Conservation (phyloP, 1,140 invertebrate genomes). For the Caenorhabditis latens region DNA sequence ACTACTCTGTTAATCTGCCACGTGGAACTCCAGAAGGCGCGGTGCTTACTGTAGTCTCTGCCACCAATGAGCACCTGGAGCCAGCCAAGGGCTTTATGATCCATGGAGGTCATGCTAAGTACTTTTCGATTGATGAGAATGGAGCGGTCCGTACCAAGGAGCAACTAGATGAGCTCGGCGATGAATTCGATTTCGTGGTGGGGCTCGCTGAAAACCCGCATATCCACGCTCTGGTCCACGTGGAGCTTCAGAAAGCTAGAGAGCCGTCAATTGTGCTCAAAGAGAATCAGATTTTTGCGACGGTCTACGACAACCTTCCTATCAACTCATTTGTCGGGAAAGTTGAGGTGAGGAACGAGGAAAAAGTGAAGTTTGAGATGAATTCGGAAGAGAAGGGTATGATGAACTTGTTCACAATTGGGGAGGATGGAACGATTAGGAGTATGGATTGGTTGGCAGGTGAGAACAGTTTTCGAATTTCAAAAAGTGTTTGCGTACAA, state of each 20-base stretch:
- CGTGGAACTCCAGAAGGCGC: neutral
- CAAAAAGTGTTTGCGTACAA: too few relatives aligned
- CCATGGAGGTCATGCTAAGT: neutral
- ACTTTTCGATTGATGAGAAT: neutral
- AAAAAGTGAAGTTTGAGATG: constrained; percentile 38
- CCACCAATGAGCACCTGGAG: neutral
- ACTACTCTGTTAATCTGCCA: neutral
- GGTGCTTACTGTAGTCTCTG: constrained; percentile 14
- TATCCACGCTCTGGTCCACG: neutral
- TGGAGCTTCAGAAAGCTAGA: neutral
- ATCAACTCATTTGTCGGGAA: constrained; percentile 15
- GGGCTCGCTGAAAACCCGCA: neutral
- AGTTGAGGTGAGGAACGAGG: neutral
- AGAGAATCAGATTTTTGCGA: constrained; percentile 30
- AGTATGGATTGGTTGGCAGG: constrained; percentile 33
- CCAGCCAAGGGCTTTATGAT: neutral
- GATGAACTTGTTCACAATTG: constrained; percentile 17
- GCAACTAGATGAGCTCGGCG: neutral
- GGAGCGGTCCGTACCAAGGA: neutral
- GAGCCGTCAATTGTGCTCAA: neutral
- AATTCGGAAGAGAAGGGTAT: constrained; percentile 11
- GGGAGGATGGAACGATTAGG: constrained; percentile 32
- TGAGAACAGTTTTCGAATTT: neutral
- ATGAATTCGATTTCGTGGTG: neutral
- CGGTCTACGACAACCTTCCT: constrained; percentile 21